Evolutionary conservation across 2,113 vertebrate genomes (phyloP), one percentile per base, ranked within the genome.

Genomic region (Eulemur rufifrons): DNA sequence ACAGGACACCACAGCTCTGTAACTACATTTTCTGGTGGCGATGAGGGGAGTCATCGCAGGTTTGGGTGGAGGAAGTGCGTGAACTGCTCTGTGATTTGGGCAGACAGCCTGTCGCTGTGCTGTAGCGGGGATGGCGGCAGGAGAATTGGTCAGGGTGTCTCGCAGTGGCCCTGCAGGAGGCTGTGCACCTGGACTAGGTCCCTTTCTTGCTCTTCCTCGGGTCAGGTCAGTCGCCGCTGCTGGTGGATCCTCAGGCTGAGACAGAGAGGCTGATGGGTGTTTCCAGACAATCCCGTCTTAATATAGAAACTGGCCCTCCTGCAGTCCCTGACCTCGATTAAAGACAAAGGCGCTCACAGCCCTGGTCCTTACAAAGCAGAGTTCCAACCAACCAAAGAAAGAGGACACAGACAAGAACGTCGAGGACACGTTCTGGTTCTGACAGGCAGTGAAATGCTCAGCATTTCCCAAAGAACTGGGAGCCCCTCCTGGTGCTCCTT

Each of bases 1-100:
- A 3, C 0, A 1, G 6, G 56, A 29, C 27, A 3, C 54, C 0
- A 0, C 0, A 11, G 14, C 54, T 37, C 37, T 13, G 5, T 12
- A 18, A 8, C 32, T 76, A 1, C 8, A 17, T 3, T 8, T 50
- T 17, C 32, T 6, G 39, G 11, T 10, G 34, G 5, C 1, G 17
- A 15, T 18, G 18, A 39, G 29, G 42, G 50, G 9, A n/a, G 27
- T 2, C 8, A 0, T 3, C 0, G 34, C 23, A 3, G 20, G 29
- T 4, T 52, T 23, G 0, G 0, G 18, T 8, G 5, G 45, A 4
- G 56, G 14, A 42, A 39, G 52, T 5, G 9, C 10, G 0, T 2
- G 50, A 1, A 10, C 42, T 0, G 21, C 5, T 37, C 23, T 47
- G 1, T 23, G 42, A n/a, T 18, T 52, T 32, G 18, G 42, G 47